These are phyloP conservation scores for Pristiophorus japonicus DNA, from an alignment of 2,113 vertebrate genomes.

Conservation along the genomic window DNA sequence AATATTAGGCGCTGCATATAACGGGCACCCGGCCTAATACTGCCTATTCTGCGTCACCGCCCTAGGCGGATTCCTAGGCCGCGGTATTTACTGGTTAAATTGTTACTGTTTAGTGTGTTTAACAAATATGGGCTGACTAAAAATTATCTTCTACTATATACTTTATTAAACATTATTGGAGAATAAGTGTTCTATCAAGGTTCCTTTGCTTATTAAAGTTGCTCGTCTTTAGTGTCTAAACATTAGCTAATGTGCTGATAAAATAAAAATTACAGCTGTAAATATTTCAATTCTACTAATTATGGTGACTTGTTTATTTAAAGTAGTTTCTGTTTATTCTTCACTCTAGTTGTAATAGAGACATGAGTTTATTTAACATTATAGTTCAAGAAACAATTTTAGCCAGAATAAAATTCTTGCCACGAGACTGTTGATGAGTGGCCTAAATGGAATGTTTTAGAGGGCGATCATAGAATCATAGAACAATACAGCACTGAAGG, in stretches of 20 bases:
- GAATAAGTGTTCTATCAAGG: neutral
- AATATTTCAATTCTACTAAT: neutral
- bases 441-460: neutral
- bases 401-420: neutral
- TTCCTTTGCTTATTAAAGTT: neutral
- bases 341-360: neutral
- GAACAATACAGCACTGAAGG: no score
- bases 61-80: no score
- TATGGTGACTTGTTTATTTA: neutral
- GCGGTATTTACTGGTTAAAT: neutral
- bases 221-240: neutral
- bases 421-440: neutral
- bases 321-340: neutral
- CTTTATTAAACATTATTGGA: neutral
- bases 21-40: no score
- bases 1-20: no score
- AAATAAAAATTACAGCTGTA: neutral
- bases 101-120: neutral
- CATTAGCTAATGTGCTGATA: neutral
- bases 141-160: neutral
- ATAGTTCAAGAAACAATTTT: neutral
- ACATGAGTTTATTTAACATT: neutral
- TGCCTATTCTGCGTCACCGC: no score
- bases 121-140: slow-evolving; percentile 1
- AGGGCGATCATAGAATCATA: neutral